phyloP scores from a whole-genome alignment of 2,888 invertebrate genomes.

The Clepsis dumicolana region DNA sequence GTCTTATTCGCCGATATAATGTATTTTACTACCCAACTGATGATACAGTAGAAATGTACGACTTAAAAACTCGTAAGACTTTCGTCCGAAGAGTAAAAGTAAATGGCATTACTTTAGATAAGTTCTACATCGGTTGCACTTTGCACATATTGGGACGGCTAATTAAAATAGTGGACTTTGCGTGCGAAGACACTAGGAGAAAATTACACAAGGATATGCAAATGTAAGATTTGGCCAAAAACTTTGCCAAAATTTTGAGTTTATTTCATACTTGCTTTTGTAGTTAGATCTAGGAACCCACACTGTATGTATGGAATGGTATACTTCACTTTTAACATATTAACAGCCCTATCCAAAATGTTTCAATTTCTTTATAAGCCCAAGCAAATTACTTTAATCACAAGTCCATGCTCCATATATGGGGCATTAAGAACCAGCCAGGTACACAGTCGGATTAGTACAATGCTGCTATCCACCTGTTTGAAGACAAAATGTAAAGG shows the following conservation, averaged over 20 bases:
- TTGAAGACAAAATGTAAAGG: too few relatives aligned
- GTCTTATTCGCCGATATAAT: constrained; percentile 90
- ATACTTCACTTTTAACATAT: too few relatives aligned
- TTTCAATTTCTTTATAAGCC: too few relatives aligned
- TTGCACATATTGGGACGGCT: constrained; percentile 91
- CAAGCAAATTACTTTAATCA: too few relatives aligned
- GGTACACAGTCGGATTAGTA: too few relatives aligned
- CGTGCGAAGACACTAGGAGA: constrained; percentile 88
- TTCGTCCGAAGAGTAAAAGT: constrained; percentile 90
- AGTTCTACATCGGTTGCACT: constrained; percentile 91
- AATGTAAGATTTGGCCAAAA: constrained; percentile 78
- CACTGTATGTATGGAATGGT: too few relatives aligned
- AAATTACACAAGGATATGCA: constrained; percentile 88
- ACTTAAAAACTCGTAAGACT: constrained; percentile 87
- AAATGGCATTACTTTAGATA: constrained; percentile 87
- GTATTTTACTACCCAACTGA: constrained; percentile 92
- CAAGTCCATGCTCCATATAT: too few relatives aligned
- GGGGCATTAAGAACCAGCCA: too few relatives aligned
- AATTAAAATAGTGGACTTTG: constrained; percentile 91
- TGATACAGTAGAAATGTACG: constrained; percentile 93
- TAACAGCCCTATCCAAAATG: too few relatives aligned
- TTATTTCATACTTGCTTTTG: background rate
- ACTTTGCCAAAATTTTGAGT: background rate
- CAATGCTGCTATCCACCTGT: too few relatives aligned
- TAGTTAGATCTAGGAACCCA: background rate